Conservation (phyloP, 1,140 invertebrate species). For the Nomia melanderi region DNA sequence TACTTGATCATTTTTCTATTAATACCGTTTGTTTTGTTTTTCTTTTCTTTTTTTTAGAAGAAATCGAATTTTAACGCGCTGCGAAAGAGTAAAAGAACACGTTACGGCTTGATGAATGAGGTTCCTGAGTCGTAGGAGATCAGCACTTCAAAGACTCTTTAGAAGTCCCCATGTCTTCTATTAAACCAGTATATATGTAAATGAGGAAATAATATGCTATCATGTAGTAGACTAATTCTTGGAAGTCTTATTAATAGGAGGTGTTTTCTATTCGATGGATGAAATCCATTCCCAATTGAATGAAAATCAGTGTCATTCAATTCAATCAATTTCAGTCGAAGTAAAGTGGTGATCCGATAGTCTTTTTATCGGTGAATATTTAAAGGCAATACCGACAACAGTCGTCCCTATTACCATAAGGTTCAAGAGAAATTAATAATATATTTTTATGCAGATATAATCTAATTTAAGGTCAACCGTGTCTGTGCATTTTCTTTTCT, state of each 20-base stretch:
- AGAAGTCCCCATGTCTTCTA: not conserved
- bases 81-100: not conserved
- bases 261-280: not conserved
- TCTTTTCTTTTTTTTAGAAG: not conserved
- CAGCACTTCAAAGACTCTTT: slow-evolving; percentile 3
- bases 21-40: slow-evolving; percentile 34
- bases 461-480: slow-evolving; percentile 43
- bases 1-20: slow-evolving; percentile 16
- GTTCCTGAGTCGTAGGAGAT: slow-evolving; percentile 25
- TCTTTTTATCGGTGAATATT: not conserved
- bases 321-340: not conserved
- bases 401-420: slow-evolving; percentile 8
- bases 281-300: not conserved
- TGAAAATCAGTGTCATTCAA: not conserved
- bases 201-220: not conserved
- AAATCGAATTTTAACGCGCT: not conserved
- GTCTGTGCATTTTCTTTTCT: not conserved
- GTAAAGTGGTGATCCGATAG: not conserved
- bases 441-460: slow-evolving; percentile 37
- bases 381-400: not conserved
- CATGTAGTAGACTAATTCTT: slow-evolving; percentile 6
- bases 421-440: slow-evolving; percentile 35
- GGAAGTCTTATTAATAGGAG: not conserved
- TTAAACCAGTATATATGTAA: not conserved
- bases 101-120: slow-evolving; percentile 3